Percentiles rank a stretch among this genome's conserved stretches.
Evolutionary conservation across 2,888 invertebrate species (phyloP).

Genomic region (Hypolimnas misippus): DNA sequence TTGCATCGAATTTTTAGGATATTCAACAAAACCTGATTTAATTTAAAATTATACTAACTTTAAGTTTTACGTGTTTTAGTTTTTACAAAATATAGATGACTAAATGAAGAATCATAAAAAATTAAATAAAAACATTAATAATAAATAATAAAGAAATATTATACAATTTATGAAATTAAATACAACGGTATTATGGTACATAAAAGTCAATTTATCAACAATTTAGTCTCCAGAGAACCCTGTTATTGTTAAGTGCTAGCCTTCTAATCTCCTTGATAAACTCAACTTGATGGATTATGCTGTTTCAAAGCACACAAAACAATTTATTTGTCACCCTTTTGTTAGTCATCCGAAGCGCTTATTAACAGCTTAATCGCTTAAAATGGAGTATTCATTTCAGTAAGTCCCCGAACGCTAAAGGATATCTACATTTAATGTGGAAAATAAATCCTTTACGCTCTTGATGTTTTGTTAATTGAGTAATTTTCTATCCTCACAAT

Average conservation of each 20-base stretch:
- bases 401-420: constrained; percentile 37
- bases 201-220: neutral
- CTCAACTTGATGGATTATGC: constrained; percentile 52
- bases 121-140: too few species aligned
- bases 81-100: too few species aligned
- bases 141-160: neutral
- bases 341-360: constrained; percentile 62
- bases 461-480: constrained; percentile 43
- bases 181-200: neutral
- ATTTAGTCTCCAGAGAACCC: neutral
- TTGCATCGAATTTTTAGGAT: too few species aligned
- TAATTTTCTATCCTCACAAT: constrained; percentile 40
- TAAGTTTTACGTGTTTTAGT: too few species aligned
- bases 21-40: neutral
- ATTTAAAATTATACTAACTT: too few species aligned
- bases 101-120: too few species aligned
- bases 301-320: constrained; percentile 58
- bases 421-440: constrained; percentile 39
- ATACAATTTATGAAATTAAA: neutral
- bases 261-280: constrained; percentile 38
- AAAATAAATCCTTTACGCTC: constrained; percentile 40
- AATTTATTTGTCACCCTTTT: constrained; percentile 77
- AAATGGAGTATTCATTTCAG: constrained; percentile 61
- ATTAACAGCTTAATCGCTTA: constrained; percentile 76
- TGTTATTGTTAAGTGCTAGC: constrained; percentile 10